Base-by-base conservation (phyloP, 2,888 invertebrate species). In the Serripes groenlandicus region DNA sequence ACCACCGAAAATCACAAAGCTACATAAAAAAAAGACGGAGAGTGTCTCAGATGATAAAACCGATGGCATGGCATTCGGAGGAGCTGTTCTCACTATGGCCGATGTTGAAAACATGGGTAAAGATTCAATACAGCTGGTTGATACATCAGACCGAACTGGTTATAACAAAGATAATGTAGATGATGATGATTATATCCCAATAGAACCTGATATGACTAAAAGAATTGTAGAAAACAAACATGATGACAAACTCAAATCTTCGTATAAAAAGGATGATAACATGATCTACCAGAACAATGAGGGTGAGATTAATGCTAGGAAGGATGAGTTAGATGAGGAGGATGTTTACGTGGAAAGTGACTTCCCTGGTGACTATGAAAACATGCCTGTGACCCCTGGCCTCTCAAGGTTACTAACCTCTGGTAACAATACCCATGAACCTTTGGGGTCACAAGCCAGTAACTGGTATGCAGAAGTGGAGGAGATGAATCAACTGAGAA, bases 71-170 rank as follows among this genome's bases (percentile, higher is more conserved):
- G 49, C 49, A 2, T 21, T 21, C 15, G 21, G 21, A 49, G 69
- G 7, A 0, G 15, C 35, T 4, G 18, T 28, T 30, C 18, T 69
- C 18, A 69, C 7, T 11, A 52, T 69, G 28, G 30, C 11, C 4
- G 69, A 69, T 69, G 42, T 69, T 9, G 69, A 69, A 21, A 28
- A 49, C 15, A 69, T 69, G 26, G 69, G 69, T 15, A 42, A 37
- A 69, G 69, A 69, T 52, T 26, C 26, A 7, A 69, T 69, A 49
- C 21, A 37, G n/a, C 52, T 69, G 9, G 32, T 30, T 69, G 4
- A 35, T 56, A n/a, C n/a, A 26, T n/a, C n/a, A n/a, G n/a, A n/a
- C n/a, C n/a, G n/a, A n/a, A 3, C 56, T 56, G 56, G 26, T 23
- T 23, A 11, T 21, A 26, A n/a, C 26, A 11, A 56, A 56, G 56